These are phyloP conservation scores for Ptycholaimellus sp. DNA, from an alignment of 2,888 invertebrate genomes.

Conservation along the genomic window DNA sequence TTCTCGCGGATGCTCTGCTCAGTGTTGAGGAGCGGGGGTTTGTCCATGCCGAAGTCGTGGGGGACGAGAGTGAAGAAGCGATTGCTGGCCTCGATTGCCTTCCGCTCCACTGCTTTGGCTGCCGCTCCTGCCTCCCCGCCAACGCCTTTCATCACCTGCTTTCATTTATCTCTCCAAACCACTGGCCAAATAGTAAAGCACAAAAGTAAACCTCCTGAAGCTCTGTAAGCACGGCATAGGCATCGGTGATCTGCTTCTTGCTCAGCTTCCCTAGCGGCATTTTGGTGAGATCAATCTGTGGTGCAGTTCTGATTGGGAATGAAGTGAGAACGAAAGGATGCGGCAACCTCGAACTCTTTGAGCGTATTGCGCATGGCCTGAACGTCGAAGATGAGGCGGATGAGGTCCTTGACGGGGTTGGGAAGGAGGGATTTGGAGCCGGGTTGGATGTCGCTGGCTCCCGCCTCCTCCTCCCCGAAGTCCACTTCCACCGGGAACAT, in stretches of 20 bases:
- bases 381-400: constrained; percentile 67
- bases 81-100: constrained; percentile 51
- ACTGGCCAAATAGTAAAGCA: background rate
- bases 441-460: background rate
- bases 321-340: background rate
- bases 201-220: constrained; percentile 22
- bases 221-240: constrained; percentile 48
- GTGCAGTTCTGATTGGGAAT: background rate
- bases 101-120: constrained; percentile 31
- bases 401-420: constrained; percentile 51
- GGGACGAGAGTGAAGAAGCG: constrained; percentile 82
- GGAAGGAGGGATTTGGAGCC: constrained; percentile 32
- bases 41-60: constrained; percentile 64
- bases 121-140: constrained; percentile 6
- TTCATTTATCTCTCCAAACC: constrained; percentile 10
- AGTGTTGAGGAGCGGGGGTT: constrained; percentile 54
- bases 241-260: constrained; percentile 59
- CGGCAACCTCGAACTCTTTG: constrained; percentile 58
- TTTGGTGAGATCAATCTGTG: constrained; percentile 61
- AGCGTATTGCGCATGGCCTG: constrained; percentile 69
- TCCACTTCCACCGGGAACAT: constrained; percentile 73
- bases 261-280: constrained; percentile 94
- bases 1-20: constrained; percentile 47
- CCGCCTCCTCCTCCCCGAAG: constrained; percentile 34
- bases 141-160: constrained; percentile 39